Evolutionary conservation across 2,888 invertebrate genomes (phyloP).

Genomic region (Drosophila subquinaria): DNA sequence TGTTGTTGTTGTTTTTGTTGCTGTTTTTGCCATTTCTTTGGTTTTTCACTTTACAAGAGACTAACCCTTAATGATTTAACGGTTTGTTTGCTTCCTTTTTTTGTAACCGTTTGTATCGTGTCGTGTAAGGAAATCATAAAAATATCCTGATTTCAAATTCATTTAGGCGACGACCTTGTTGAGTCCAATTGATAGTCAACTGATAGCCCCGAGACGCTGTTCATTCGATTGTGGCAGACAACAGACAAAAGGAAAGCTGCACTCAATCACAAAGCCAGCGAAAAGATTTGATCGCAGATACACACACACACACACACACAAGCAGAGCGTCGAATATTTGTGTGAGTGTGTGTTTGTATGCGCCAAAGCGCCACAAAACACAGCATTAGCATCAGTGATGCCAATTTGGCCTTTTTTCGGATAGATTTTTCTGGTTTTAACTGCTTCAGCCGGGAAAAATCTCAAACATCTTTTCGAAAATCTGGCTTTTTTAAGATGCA

Average conservation of each 20-base stretch:
- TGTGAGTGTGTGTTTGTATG: slow-evolving; percentile 16
- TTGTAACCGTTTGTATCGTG: neutral
- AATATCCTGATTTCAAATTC: slow-evolving; percentile 75
- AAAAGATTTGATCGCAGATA: slow-evolving; percentile 58
- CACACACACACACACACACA: slow-evolving; percentile 14
- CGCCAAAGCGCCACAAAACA: slow-evolving; percentile 24
- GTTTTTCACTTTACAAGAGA: slow-evolving; percentile 30
- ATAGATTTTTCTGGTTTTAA: no score
- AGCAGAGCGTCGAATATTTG: slow-evolving; percentile 7
- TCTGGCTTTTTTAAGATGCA: no score
- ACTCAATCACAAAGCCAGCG: slow-evolving; percentile 59
- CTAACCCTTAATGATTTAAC: slow-evolving; percentile 66
- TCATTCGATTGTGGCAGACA: slow-evolving; percentile 23
- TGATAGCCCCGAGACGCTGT: slow-evolving; percentile 47
- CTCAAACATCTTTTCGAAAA: no score
- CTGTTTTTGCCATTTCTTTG: slow-evolving; percentile 17
- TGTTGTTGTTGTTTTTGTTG: slow-evolving; percentile 7
- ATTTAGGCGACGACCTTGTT: slow-evolving; percentile 72
- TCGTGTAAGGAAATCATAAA: slow-evolving; percentile 57
- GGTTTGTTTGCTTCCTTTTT: slow-evolving; percentile 26
- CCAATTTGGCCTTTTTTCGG: no score
- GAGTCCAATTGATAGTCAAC: slow-evolving; percentile 23
- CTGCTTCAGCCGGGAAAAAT: no score
- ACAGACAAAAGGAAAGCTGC: slow-evolving; percentile 60
- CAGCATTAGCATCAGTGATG: slow-evolving; percentile 15